Evolutionary conservation across 2,797 vertebrate species (phyloP).

Genomic region (Intellagama lesueurii): DNA sequence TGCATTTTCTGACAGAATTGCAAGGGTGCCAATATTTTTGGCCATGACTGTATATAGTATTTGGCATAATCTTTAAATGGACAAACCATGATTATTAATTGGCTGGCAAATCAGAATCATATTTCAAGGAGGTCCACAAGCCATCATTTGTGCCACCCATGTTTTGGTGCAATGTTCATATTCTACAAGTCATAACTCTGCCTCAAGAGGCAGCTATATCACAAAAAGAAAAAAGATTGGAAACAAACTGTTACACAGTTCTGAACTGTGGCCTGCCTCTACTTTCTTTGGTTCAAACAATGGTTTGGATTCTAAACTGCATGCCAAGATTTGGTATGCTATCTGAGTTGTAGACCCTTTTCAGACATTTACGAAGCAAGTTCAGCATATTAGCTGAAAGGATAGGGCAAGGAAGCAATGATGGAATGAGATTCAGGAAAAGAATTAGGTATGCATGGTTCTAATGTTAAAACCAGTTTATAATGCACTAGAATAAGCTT

Average conservation of each 20-base stretch:
- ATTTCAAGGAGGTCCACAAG: neutral
- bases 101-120: neutral
- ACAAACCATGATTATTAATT: neutral
- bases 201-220: neutral
- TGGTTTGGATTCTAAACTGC: neutral
- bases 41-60: no score
- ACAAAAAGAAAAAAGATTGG: neutral
- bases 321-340: neutral
- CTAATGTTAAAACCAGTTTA: neutral
- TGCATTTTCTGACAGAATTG: no score
- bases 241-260: neutral
- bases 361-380: neutral
- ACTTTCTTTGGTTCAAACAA: neutral
- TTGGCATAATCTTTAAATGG: neutral
- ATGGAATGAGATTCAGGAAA: neutral
- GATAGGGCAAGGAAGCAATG: neutral
- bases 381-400: neutral
- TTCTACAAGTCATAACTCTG: neutral
- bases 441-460: neutral
- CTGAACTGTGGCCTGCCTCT: neutral
- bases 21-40: no score
- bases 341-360: neutral
- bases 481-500: neutral
- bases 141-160: neutral
- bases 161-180: neutral